phyloP scores from a whole-genome alignment of 2,113 vertebrate genomes.

The human (Homo sapiens) region GRCh38 chr12:21503501-21504000 shows the following conservation, averaged over 20 bases:
- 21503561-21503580: background rate
- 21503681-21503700: constrained; percentile 21
- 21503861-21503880: no score
- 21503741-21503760: constrained; percentile 12
- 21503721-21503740: background rate
- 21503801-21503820: background rate
- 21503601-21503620: background rate
- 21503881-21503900: background rate
- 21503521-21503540: background rate
- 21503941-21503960: background rate
- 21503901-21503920: background rate
- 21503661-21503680: background rate
- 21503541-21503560: background rate
- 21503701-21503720: background rate
- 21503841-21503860: background rate
- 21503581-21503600: background rate
- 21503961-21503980: background rate
- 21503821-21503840: background rate
- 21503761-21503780: constrained; percentile 36
- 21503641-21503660: background rate
- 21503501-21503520: background rate
- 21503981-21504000: background rate
- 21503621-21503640: background rate
- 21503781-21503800: background rate
- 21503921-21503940: background rate